Percentiles rank a stretch among this genome's conserved stretches.
phyloP scores from a whole-genome alignment of 2,113 vertebrate genomes.

The Chiloscyllium plagiosum region DNA sequence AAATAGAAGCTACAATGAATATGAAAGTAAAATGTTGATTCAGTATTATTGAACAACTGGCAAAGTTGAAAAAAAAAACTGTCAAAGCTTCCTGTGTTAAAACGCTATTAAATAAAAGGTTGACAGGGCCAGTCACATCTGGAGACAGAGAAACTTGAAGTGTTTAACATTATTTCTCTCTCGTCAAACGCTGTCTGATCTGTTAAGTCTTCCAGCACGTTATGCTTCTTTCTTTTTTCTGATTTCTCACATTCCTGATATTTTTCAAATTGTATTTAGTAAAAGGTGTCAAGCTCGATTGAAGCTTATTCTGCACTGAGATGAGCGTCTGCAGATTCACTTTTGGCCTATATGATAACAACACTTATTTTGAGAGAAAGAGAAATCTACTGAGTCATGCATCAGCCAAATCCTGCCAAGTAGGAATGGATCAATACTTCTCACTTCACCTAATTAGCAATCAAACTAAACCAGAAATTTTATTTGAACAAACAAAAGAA shows the following conservation, averaged over 20 bases:
- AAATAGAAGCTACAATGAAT: not conserved
- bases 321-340: not conserved
- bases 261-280: too few relatives aligned
- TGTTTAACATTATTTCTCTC: not conserved
- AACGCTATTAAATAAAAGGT: not conserved
- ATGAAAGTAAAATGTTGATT: too few relatives aligned
- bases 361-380: not conserved
- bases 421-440: not conserved
- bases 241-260: not conserved
- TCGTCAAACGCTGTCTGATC: not conserved
- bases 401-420: not conserved
- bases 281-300: not conserved
- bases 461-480: conserved; percentile 23
- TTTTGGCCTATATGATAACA: not conserved
- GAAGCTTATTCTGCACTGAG: not conserved
- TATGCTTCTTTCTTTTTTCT: not conserved
- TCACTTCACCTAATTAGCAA: conserved; percentile 21
- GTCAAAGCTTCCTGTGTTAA: not conserved
- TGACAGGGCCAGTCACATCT: too few relatives aligned
- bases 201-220: too few relatives aligned
- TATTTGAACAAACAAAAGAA: not conserved
- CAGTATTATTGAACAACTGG: not conserved
- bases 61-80: not conserved
- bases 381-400: not conserved
- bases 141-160: not conserved